Percentiles rank a stretch among this genome's conserved stretches.
These are phyloP conservation scores for Scophthalmus maximus DNA, from an alignment of 2,113 vertebrate species.

Conservation along the genomic window DNA sequence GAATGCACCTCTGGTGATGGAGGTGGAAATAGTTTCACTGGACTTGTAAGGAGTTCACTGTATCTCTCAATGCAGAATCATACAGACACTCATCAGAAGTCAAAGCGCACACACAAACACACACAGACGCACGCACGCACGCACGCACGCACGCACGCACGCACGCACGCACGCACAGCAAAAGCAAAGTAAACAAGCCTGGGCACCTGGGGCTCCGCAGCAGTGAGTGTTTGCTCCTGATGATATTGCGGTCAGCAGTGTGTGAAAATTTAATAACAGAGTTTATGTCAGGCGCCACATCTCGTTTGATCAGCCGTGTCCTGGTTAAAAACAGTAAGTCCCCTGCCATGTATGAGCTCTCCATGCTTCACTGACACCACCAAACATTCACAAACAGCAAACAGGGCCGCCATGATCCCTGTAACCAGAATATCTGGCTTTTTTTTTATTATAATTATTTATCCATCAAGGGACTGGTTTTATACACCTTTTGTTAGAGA, in stretches of 20 bases:
- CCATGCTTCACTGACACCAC: conserved; percentile 37
- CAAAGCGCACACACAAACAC: conserved; percentile 18
- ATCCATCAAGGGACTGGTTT: background rate
- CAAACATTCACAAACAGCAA: conserved; percentile 37
- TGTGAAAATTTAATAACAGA: conserved; percentile 77
- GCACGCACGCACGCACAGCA: background rate
- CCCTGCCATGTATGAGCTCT: conserved; percentile 42
- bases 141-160: background rate
- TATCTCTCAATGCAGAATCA: conserved; percentile 14
- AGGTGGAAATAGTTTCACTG: conserved; percentile 7
- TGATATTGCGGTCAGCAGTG: conserved; percentile 66
- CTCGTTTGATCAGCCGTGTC: conserved; percentile 42
- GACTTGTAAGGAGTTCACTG: conserved; percentile 15
- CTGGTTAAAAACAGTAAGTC: conserved; percentile 18
- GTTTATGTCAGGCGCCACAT: conserved; percentile 55
- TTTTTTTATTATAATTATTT: no score
- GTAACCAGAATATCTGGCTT: background rate
- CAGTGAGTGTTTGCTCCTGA: conserved; percentile 46
- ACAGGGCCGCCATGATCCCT: conserved; percentile 22
- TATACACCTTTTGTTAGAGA: background rate
- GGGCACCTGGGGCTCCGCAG: conserved; percentile 17
- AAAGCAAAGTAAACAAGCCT: conserved; percentile 34
- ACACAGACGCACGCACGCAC: conserved; percentile 7
- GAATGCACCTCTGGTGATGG: background rate
- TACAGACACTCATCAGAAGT: no score